A percentile compares a stretch with the other conserved stretches of the same genome.
phyloP scores from a whole-genome alignment of 2,888 invertebrate genomes.

The Crepidodera aurea region DNA sequence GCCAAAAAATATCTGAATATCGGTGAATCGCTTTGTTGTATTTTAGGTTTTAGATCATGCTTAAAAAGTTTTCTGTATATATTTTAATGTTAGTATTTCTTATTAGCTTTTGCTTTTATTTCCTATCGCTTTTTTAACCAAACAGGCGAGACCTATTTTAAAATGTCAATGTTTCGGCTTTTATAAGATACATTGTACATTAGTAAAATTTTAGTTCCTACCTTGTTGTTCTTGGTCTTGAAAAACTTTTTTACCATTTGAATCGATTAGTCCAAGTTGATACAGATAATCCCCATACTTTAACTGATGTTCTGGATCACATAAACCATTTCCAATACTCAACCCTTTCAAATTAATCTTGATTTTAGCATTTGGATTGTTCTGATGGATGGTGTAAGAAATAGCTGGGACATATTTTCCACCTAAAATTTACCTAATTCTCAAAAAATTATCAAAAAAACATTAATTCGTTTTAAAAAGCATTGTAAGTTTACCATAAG shows the following conservation, averaged over 20 bases:
- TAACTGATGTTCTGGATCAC: slow-evolving; percentile 80
- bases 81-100: no score
- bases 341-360: slow-evolving; percentile 77
- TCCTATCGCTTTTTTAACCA: no score
- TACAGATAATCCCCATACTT: slow-evolving; percentile 82
- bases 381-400: slow-evolving; percentile 75
- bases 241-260: slow-evolving; percentile 69
- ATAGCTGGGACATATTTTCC: slow-evolving; percentile 81
- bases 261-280: slow-evolving; percentile 76
- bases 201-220: slow-evolving; percentile 28
- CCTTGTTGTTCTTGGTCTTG: slow-evolving; percentile 69
- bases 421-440: not conserved
- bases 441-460: no score
- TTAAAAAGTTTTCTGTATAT: no score
- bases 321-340: slow-evolving; percentile 82
- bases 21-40: no score
- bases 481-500: slow-evolving; percentile 80
- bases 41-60: no score
- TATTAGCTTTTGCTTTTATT: no score
- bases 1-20: no score
- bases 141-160: no score
- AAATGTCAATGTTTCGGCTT: no score
- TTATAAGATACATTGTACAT: no score
- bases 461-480: no score
- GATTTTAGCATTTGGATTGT: slow-evolving; percentile 66